Percentiles rank a stretch among this genome's conserved stretches.
Conservation (phyloP, 2,888 invertebrate species). For the Prosapia bicincta region DNA sequence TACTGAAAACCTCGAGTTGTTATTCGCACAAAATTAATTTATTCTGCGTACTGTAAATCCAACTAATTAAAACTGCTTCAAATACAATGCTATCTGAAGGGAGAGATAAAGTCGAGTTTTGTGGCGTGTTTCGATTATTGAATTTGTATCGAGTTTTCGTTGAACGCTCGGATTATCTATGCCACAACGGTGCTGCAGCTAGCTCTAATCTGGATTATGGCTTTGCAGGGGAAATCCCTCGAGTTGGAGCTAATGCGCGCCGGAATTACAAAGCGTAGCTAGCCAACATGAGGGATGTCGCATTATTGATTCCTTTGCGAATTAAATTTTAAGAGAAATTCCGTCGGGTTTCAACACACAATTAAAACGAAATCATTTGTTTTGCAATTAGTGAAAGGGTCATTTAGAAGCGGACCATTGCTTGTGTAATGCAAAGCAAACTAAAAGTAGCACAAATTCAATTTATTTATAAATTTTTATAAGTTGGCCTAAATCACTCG, state of each 20-base stretch:
- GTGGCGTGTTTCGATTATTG: conserved; percentile 19
- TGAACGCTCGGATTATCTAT: conserved; percentile 30
- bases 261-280: conserved; percentile 32
- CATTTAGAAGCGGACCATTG: too few relatives aligned
- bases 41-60: neutral
- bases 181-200: conserved; percentile 24
- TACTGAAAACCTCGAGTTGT: too few relatives aligned
- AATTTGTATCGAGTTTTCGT: conserved; percentile 28
- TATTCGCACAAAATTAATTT: neutral
- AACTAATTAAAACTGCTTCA: neutral
- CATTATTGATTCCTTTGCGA: neutral
- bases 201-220: conserved; percentile 36
- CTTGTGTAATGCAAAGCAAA: too few relatives aligned
- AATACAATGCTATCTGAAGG: neutral
- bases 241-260: conserved; percentile 31
- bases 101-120: neutral
- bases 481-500: too few relatives aligned
- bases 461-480: too few relatives aligned
- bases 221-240: conserved; percentile 30
- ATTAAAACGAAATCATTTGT: neutral
- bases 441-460: too few relatives aligned
- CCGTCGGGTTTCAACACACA: neutral
- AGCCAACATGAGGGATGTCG: conserved; percentile 24
- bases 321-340: neutral
- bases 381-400: too few relatives aligned